Percentiles rank a stretch among this genome's conserved stretches.
These are phyloP conservation scores for Drymodes brunneopygia DNA, from an alignment of 2,113 vertebrate genomes.

Conservation along the genomic window DNA sequence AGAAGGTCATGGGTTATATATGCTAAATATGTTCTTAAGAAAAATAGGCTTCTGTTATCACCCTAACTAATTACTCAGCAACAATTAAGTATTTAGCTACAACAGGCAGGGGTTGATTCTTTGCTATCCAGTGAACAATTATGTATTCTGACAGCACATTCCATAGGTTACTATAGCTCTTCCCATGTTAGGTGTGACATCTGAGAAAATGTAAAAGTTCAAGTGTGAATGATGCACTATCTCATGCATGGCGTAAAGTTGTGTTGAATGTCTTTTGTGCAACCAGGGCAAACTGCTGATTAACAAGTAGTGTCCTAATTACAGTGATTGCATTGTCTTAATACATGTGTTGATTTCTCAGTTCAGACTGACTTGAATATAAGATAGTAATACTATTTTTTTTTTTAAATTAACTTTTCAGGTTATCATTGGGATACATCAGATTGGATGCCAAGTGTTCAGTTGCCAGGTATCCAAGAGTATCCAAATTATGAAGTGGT, in stretches of 20 bases:
- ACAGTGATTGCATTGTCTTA: background rate
- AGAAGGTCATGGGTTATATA: background rate
- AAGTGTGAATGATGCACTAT: background rate
- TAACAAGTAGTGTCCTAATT: background rate
- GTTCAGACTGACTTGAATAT: background rate
- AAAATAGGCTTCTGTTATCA: background rate
- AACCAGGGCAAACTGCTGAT: background rate
- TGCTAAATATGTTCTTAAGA: background rate
- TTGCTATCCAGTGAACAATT: background rate
- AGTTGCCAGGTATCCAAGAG: slow-evolving; percentile 97
- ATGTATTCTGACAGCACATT: background rate
- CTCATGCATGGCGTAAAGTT: slow-evolving; percentile 8
- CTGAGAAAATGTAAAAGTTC: background rate
- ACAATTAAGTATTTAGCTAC: background rate
- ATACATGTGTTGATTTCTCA: background rate
- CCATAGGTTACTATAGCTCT: background rate
- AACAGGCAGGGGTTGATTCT: background rate
- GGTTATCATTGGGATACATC: slow-evolving; percentile 99
- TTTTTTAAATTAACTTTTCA: slow-evolving; percentile 42
- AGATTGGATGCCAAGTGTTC: slow-evolving; percentile 97
- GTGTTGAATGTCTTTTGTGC: background rate
- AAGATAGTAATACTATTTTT: background rate
- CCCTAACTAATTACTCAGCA: background rate
- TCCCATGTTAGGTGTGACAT: background rate
- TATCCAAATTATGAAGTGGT: slow-evolving; percentile 94